Evolutionary conservation across 2,113 vertebrate genomes (phyloP), one percentile per base, ranked within the genome.

Genomic region (Excalfactoria chinensis): DNA sequence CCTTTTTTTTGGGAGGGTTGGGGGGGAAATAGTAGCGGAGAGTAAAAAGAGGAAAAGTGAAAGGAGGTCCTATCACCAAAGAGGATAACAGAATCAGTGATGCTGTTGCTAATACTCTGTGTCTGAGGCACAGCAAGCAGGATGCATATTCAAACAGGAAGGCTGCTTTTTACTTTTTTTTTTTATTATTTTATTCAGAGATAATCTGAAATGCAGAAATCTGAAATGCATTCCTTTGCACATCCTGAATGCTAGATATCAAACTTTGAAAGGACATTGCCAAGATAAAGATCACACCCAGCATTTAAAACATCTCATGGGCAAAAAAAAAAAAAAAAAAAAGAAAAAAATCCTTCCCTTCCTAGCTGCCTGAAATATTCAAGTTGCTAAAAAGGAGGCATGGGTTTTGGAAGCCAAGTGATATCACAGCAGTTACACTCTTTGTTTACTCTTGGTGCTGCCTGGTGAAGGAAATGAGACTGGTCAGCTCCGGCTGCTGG

Each of bases 201-300:
- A 81, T 51, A 94, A 94, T 89, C 49, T 86, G 55, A 91, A 78
- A 90, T 71, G 80, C 64, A 91, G 35, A 84, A 83, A 14, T 56
- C 37, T 81, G 49, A 93, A 93, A 95, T 13, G 25, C 49, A 53
- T 80, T 95, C 90, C 66, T 74, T 74, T 72, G 51, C 88, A 72
- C 20, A 66, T 90, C 37, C 76, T 86, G 63, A 58, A n/a, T 21
- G 18, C 34, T 48, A 10, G 40, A 92, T 49, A 79, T 71, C 86
- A 89, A 26, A 73, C 41, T 86, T 91, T 25, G 51, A 80, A 95
- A 53, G 84, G 67, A 90, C 74, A 86, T 44, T 86, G 84, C 76
- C 84, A 91, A 93, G 73, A 88, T 6, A 84, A 55, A 66, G 72
- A 92, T 71, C 62, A 7, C 43, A 49, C 77, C 73, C 84, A 70